A percentile compares a stretch with the other conserved stretches of the same genome.
phyloP scores from a whole-genome alignment of 1,140 invertebrate species.

The Lanistes nyassanus region DNA sequence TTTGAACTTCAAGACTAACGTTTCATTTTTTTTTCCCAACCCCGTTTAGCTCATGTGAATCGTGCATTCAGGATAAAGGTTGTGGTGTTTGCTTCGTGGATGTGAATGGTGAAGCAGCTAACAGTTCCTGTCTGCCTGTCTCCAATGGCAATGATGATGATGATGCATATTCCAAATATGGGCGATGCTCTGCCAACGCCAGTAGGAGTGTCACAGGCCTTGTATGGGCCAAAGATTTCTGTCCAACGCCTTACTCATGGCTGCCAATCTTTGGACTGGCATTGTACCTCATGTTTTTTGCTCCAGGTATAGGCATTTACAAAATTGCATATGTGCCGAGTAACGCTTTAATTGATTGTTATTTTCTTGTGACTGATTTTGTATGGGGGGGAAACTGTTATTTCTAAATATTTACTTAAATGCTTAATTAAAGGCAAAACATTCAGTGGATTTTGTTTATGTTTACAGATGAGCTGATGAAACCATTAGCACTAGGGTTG shows the following conservation, averaged over 20 bases:
- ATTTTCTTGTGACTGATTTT: no score
- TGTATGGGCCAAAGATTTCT: conserved; percentile 67
- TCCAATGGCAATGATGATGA: conserved; percentile 31
- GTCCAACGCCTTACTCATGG: conserved; percentile 70
- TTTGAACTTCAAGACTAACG: no score
- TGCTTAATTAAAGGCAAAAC: no score
- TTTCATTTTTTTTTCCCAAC: no score
- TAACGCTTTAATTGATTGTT: no score
- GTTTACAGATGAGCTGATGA: not conserved
- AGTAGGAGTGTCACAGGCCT: conserved; percentile 31
- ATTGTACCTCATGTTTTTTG: conserved; percentile 71
- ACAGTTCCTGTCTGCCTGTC: conserved; percentile 55
- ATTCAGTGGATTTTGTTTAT: no score
- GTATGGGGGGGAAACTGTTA: no score
- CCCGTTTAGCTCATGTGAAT: conserved; percentile 50
- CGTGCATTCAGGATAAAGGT: conserved; percentile 45
- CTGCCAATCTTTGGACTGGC: conserved; percentile 68
- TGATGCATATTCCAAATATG: conserved; percentile 36
- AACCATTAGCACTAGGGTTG: no score
- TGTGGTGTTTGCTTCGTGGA: conserved; percentile 59
- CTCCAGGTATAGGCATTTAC: conserved; percentile 66
- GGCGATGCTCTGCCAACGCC: conserved; percentile 46
- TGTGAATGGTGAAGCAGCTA: conserved; percentile 35
- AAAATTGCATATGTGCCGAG: no score
- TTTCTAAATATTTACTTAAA: no score